A percentile compares a stretch with the other conserved stretches of the same genome.
phyloP scores from a whole-genome alignment of 2,113 vertebrate species.

The Tenrec ecaudatus region DNA sequence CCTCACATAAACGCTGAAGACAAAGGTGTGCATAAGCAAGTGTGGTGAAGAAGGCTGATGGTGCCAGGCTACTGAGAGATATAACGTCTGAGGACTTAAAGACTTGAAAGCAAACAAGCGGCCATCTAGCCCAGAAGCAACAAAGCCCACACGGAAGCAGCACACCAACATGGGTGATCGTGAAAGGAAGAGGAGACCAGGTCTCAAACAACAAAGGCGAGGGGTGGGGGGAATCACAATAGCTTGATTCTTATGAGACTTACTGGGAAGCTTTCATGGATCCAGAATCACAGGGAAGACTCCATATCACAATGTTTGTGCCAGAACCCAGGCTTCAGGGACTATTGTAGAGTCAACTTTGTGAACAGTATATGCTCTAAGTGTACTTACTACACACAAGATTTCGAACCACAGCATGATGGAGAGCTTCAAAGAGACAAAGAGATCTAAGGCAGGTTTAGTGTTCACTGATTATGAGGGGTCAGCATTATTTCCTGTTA shows the following conservation, averaged over 20 bases:
- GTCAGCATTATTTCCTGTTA: background rate
- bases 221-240: no score
- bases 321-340: background rate
- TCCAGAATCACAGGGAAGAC: background rate
- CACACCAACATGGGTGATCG: no score
- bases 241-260: background rate
- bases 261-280: background rate
- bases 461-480: background rate
- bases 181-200: no score
- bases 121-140: no score
- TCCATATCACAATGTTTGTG: background rate
- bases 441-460: background rate
- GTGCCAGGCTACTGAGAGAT: no score
- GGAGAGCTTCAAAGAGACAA: background rate
- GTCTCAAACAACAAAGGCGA: no score
- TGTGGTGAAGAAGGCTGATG: no score
- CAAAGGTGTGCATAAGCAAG: no score
- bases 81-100: no score
- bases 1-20: no score
- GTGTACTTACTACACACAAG: background rate
- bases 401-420: background rate
- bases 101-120: no score
- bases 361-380: background rate
- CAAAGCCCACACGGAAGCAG: no score
- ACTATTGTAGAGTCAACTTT: background rate